Evolutionary conservation across 2,888 invertebrate genomes (phyloP), one percentile per base, ranked within the genome.

Genomic region (Stratiomys singularior): DNA sequence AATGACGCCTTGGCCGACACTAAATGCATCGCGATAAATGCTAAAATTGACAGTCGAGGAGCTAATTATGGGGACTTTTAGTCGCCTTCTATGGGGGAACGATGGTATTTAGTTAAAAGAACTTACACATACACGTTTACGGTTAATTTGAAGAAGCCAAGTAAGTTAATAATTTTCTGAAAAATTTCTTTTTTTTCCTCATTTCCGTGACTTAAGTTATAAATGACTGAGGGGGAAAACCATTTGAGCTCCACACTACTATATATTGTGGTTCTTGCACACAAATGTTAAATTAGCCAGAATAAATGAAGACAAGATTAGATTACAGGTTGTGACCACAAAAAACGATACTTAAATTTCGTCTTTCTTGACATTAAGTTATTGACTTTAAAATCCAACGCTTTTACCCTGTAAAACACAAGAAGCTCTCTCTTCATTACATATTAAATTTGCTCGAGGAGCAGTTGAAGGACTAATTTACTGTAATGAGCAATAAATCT

Each of bases 61-160:
- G 21, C 69, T 69, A 69, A 69, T 69, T 69, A 69, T 47, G 46
- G 69, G 25, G 69, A 23, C 46, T 25, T 69, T 47, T 5, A 11
- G 69, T 46, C 18, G 28, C n/a, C 37, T 18, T 28, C 21, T 18
- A 66, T n/a, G 66, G 66, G 66, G 66, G 66, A 30, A 5, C 18
- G 9, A 63, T 3, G 1, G 66, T 18, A 37, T 66, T 66, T 66
- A 37, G 66, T n/a, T 23, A 52, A 18, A 13, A 52, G 7, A 52
- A 13, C 52, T n/a, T 52, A 15, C 52, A 13, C 52, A 15, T 13
- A 9, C 18, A 13, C 15, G 30, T 37, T 15, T 37, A 66, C 37
- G 37, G 37, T 37, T 37, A 66, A 66, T 66, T 66, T 66, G 37
- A 30, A 18, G 66, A 66, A 66, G 37, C 66, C 66, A 37, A 18